Percentiles rank a stretch among this genome's conserved stretches.
These are phyloP conservation scores for Drosophila kikkawai DNA, from an alignment of 1,140 invertebrate genomes.

Conservation along the genomic window DNA sequence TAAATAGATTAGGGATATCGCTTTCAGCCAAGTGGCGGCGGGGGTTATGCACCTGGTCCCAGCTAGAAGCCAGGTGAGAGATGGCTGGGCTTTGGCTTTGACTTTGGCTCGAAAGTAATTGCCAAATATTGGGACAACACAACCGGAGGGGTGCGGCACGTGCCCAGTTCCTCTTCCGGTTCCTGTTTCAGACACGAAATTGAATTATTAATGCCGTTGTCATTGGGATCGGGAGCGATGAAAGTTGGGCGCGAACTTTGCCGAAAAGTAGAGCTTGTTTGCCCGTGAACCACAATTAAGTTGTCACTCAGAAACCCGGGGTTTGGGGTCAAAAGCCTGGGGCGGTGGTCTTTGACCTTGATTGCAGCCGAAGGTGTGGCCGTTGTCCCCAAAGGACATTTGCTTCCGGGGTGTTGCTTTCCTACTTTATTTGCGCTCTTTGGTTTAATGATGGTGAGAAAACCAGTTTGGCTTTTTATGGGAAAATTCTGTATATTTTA, in stretches of 20 bases:
- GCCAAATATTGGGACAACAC: constrained; percentile 77
- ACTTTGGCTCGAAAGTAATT: constrained; percentile 65
- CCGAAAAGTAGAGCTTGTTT: constrained; percentile 60
- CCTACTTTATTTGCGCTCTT: neutral
- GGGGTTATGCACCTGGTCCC: constrained; percentile 43
- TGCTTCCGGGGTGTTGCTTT: neutral
- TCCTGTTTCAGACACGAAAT: constrained; percentile 56
- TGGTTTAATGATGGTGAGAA: constrained; percentile 14
- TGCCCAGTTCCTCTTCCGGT: constrained; percentile 24
- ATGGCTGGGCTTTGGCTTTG: constrained; percentile 5
- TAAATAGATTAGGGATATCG: constrained; percentile 82
- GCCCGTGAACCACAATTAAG: constrained; percentile 71
- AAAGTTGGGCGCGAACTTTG: constrained; percentile 57
- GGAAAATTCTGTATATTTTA: neutral
- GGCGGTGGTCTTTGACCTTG: constrained; percentile 58
- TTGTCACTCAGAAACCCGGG: constrained; percentile 56
- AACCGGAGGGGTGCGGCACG: constrained; percentile 15
- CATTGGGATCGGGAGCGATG: constrained; percentile 63
- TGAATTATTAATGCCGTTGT: constrained; percentile 82
- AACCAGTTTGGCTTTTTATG: neutral
- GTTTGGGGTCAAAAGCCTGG: constrained; percentile 27
- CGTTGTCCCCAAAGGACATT: constrained; percentile 11
- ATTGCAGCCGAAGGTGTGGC: constrained; percentile 22
- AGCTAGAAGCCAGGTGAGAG: constrained; percentile 7
- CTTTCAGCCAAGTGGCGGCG: constrained; percentile 63